phyloP scores from a whole-genome alignment of 2,113 vertebrate genomes.

The Baryphthengus martii region DNA sequence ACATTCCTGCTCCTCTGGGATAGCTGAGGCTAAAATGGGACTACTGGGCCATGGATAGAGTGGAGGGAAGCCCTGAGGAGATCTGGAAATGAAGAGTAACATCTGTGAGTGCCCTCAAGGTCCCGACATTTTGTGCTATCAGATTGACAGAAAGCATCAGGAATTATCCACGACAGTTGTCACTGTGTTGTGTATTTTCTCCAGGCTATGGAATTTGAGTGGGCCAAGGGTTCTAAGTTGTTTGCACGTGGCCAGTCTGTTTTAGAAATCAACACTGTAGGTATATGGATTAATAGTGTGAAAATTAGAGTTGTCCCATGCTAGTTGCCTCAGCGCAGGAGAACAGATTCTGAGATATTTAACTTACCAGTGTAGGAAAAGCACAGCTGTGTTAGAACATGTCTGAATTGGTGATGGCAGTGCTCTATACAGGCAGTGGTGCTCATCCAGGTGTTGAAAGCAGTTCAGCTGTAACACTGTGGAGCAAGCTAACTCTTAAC shows the following conservation, averaged over 20 bases:
- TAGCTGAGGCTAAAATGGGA: neutral
- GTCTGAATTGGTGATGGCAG: neutral
- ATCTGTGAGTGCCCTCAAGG: neutral
- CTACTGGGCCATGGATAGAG: neutral
- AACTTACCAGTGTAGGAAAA: neutral
- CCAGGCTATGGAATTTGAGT: neutral
- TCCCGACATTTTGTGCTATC: neutral
- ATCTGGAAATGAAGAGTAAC: neutral
- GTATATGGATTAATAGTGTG: neutral
- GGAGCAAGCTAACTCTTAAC: neutral
- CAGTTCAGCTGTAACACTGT: neutral
- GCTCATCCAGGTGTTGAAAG: neutral
- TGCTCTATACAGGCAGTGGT: neutral
- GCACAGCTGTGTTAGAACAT: neutral
- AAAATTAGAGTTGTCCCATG: neutral
- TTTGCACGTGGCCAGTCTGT: neutral
- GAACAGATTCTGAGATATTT: neutral
- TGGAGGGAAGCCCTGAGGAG: rapidly evolving
- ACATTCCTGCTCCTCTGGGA: neutral
- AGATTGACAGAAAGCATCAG: neutral
- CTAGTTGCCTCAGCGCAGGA: neutral
- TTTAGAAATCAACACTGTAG: neutral
- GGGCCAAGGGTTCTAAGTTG: neutral
- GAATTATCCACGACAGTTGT: neutral
- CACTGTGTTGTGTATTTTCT: neutral